phyloP scores from a whole-genome alignment of 2,797 vertebrate species.

The Alectoris magna region DNA sequence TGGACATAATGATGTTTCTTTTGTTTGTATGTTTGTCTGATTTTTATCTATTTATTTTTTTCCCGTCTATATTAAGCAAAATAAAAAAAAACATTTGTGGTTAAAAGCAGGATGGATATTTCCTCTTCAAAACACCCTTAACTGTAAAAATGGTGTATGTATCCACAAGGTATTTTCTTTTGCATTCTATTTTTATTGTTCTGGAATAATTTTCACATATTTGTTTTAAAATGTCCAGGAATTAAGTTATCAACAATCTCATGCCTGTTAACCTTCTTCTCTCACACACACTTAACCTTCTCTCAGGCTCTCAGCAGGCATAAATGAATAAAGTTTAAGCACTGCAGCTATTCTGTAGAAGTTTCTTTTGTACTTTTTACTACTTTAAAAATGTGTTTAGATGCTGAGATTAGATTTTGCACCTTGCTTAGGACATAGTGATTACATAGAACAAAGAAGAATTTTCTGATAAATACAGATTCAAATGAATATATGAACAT shows the following conservation, averaged over 20 bases:
- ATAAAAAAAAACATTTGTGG: background rate
- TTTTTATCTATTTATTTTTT: background rate
- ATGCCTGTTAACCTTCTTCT: background rate
- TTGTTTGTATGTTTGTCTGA: background rate
- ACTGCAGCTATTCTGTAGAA: background rate
- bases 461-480: background rate
- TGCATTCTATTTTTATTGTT: background rate
- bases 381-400: background rate
- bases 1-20: background rate
- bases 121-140: background rate
- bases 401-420: background rate
- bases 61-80: background rate
- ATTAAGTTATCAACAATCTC: background rate
- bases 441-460: background rate
- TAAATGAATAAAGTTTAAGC: background rate
- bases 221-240: background rate
- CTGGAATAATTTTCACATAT: background rate
- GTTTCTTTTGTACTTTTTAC: background rate
- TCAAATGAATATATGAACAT: background rate
- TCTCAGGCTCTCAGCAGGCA: background rate
- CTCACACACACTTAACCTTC: background rate
- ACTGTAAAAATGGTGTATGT: background rate
- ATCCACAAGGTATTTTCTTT: background rate
- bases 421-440: background rate
- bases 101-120: background rate